phyloP scores from a whole-genome alignment of 2,888 invertebrate species.

The Agonopterix heracliana region DNA sequence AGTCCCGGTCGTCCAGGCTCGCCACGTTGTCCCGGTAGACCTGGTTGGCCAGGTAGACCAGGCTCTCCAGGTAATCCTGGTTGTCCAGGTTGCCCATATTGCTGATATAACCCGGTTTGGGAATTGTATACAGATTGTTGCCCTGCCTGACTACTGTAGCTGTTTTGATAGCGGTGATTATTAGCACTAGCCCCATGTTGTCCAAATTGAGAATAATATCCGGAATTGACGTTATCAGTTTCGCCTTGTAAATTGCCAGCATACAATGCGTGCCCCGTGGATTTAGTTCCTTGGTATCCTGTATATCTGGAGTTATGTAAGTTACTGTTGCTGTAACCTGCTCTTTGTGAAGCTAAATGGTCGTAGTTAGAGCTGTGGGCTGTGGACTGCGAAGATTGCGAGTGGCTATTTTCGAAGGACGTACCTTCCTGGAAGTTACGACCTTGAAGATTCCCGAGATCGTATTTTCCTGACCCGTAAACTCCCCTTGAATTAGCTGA shows the following conservation, averaged over 20 bases:
- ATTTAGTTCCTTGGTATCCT: constrained; percentile 5
- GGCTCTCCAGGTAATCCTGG: constrained; percentile 23
- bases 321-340: constrained; percentile 1
- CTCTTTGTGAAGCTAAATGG: not conserved
- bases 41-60: constrained; percentile 24
- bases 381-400: constrained; percentile 3
- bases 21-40: constrained; percentile 20
- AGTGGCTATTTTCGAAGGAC: constrained; percentile 27
- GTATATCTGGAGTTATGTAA: constrained; percentile 2
- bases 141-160: constrained; percentile 22
- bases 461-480: constrained; percentile 54
- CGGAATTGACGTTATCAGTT: constrained; percentile 26
- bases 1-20: not conserved
- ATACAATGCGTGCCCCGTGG: constrained; percentile 20
- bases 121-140: constrained; percentile 26
- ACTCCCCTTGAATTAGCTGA: constrained; percentile 63
- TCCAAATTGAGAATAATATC: constrained; percentile 29
- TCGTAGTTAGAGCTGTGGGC: constrained; percentile 3
- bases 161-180: constrained; percentile 18
- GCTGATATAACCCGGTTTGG: constrained; percentile 31
- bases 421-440: constrained; percentile 57
- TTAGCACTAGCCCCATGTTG: constrained; percentile 15
- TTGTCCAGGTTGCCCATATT: not conserved
- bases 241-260: constrained; percentile 31
- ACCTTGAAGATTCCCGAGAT: constrained; percentile 53